Conservation (phyloP, 2,797 vertebrate genomes). For the Falco rusticolus region DNA sequence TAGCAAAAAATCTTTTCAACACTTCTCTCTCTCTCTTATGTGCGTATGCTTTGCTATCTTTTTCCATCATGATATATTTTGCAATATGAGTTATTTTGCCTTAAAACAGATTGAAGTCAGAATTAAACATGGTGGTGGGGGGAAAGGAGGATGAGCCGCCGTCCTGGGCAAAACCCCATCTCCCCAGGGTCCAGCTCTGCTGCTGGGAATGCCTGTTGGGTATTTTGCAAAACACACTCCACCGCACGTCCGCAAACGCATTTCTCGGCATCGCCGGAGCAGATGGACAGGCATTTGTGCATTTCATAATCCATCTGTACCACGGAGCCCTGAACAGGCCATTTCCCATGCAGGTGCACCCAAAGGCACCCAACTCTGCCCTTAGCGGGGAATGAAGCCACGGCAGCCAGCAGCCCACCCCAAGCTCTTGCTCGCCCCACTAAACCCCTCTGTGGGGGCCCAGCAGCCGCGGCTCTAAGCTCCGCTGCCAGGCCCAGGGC, state of each 20-base stretch:
- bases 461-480: accelerated
- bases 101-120: not conserved
- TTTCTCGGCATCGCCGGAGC: not conserved
- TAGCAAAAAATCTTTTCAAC: not conserved
- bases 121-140: accelerated
- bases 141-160: not conserved
- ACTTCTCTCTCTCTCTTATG: not conserved
- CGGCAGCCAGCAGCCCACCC: not conserved
- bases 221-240: not conserved
- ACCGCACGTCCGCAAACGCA: not conserved
- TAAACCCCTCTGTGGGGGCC: accelerated
- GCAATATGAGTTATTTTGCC: not conserved
- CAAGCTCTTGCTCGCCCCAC: too few relatives aligned
- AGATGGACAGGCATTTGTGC: not conserved
- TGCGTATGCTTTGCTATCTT: accelerated
- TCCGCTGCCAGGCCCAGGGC: not conserved
- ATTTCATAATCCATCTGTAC: accelerated
- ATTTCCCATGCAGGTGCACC: not conserved
- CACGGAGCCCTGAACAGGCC: accelerated
- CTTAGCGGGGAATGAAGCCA: accelerated
- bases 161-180: not conserved
- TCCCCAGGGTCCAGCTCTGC: not conserved
- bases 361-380: not conserved
- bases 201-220: not conserved
- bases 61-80: not conserved